phyloP scores from a whole-genome alignment of 2,888 invertebrate genomes.

The Onchidella celtica region DNA sequence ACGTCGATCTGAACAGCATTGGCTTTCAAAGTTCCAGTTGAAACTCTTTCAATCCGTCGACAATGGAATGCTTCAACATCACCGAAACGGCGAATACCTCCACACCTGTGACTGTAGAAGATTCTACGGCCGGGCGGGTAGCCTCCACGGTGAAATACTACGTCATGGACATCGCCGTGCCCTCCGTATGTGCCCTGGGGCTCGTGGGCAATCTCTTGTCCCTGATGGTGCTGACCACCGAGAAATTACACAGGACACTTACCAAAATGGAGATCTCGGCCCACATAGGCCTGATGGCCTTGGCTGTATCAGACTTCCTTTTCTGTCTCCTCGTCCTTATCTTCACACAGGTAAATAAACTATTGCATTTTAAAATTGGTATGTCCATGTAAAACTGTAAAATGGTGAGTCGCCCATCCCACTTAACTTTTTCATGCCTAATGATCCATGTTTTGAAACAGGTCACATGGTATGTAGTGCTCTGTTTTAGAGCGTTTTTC shows the following conservation, averaged over 20 bases:
- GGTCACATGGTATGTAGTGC: too few relatives aligned
- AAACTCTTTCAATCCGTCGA: too few relatives aligned
- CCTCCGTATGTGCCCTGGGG: slow-evolving; percentile 73
- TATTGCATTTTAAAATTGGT: background rate
- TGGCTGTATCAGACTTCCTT: slow-evolving; percentile 77
- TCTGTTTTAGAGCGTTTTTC: too few relatives aligned
- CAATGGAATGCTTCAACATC: slow-evolving; percentile 19
- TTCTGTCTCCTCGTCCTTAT: slow-evolving; percentile 75
- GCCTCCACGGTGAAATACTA: background rate
- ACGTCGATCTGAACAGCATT: too few relatives aligned
- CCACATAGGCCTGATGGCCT: slow-evolving; percentile 75
- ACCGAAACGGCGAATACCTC: background rate
- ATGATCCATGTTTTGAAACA: too few relatives aligned
- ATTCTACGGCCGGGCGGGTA: too few relatives aligned
- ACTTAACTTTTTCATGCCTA: too few relatives aligned
- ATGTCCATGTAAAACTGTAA: too few relatives aligned
- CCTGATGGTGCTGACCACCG: slow-evolving; percentile 73
- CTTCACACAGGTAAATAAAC: slow-evolving; percentile 59
- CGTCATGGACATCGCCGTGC: slow-evolving; percentile 53
- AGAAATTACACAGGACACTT: slow-evolving; percentile 70
- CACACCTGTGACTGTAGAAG: background rate
- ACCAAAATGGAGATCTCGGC: slow-evolving; percentile 78
- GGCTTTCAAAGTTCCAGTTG: too few relatives aligned
- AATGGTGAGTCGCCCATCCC: too few relatives aligned
- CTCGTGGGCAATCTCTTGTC: slow-evolving; percentile 75